Base-by-base conservation (phyloP, 2,797 vertebrate genomes). In the Lycodopsis pacificus region DNA sequence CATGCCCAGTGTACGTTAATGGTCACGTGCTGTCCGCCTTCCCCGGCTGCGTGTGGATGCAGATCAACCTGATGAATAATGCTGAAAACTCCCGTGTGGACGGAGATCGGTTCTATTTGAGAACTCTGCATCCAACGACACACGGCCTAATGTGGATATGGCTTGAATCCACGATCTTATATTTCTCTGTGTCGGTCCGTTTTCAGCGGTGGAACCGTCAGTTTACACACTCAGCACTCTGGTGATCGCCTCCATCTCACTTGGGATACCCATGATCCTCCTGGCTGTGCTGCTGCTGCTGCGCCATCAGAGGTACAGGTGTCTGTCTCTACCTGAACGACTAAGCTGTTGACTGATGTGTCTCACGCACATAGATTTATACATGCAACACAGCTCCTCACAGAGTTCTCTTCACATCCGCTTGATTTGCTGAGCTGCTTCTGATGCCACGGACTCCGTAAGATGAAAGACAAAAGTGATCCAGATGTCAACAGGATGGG, bases 241-340 rank as follows among this genome's bases (percentile, higher is more conserved):
- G 34, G 57, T 82, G 66, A 86, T 93, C 22, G 0, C 80, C 25
- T 48, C 8, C 0, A 86, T 94, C 48, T 84, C 84, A 4, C 76
- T 93, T 2, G 92, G 89, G 81, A 72, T 92, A 84, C 92, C 92
- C 70, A 90, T 93, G 89, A 89, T 92, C 84, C 89, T 94, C 84
- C 81, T 93, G 81, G 83, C 89, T 58, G 15, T 89, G 64, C 44
- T 93, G 81, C 78, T 94, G 42, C 5, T 92, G 32, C 12, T 91
- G 65, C 77, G 83, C 20, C 4, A 79, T 73, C 90, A 88, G 78
- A 94, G 92, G 93, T 94, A 74, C n/a, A 7, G 2, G n/a, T 20
- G 12, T 32, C 3, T 12, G 3, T 54, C 17, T 22, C 30, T 5
- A 15, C 10, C n/a, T 44, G 17, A 66, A 49, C n/a, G 13, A 66